Evolutionary conservation across 2,888 invertebrate genomes (phyloP).

Genomic region (Pecten maximus): DNA sequence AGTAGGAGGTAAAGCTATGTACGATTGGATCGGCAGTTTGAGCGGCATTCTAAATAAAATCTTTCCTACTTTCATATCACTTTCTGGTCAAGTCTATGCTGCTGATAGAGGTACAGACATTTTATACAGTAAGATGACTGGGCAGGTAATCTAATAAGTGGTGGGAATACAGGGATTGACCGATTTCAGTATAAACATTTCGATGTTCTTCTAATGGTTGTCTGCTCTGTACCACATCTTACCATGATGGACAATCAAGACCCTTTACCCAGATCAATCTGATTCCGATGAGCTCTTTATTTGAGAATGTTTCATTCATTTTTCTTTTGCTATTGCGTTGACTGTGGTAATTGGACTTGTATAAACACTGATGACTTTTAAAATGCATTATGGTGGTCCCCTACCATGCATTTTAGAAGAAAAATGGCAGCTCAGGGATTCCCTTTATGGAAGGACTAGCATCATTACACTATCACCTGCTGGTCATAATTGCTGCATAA

Average conservation of each 20-base stretch:
- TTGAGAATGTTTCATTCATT: background rate
- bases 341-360: background rate
- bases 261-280: background rate
- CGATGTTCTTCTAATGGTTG: background rate
- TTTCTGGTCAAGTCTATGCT: background rate
- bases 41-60: background rate
- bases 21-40: constrained; percentile 27
- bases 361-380: background rate
- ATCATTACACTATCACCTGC: background rate
- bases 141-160: background rate
- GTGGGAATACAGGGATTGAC: background rate
- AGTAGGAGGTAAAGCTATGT: background rate
- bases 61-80: constrained; percentile 8
- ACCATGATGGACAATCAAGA: background rate
- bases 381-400: background rate
- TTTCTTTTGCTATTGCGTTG: background rate
- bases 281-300: background rate
- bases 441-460: background rate
- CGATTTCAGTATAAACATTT: background rate
- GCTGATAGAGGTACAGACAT: background rate
- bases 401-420: background rate
- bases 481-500: background rate
- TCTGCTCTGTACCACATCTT: background rate
- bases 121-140: background rate
- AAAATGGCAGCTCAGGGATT: background rate